Evolutionary conservation across 2,113 vertebrate species (phyloP), one percentile per base, ranked within the genome.

Genomic region (Cricetomys ansorgei): DNA sequence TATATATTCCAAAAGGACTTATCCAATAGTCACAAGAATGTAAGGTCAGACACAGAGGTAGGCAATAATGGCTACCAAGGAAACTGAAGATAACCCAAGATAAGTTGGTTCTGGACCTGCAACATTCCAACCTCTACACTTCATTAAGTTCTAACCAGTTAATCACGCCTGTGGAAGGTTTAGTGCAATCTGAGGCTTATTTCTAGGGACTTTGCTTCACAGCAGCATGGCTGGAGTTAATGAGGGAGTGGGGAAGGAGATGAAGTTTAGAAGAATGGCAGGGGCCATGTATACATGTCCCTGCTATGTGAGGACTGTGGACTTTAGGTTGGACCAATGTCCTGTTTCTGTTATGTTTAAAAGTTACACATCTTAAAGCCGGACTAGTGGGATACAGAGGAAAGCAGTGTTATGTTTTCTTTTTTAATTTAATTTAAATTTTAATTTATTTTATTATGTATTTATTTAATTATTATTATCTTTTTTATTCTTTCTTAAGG

Each of bases 351-450:
- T 50, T 79, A 40, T 50, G 64, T 45, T 77, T 69, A 37, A 8
- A 92, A 64, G 55, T 10, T 48, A 75, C 21, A 2, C 48, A 81
- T 83, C 87, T 84, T 84, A 59, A 81, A 90, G 43, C 43, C 88
- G 64, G 43, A 88, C 31, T 88, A 34, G 15, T 62, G 62, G 43
- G 16, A 92, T 48, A 12, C 48, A 55, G 2, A 16, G 62, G 40
- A 83, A 92, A 92, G 29, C 69, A 80, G 77, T 13, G 79, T 87
- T 62, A 27, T 85, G 79, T 43, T 88, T 88, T 94, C 29, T 75
- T 76, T n/a, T n/a, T n/a, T n/a, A n/a, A n/a, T n/a, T n/a, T n/a
- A n/a, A n/a, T n/a, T n/a, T n/a, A n/a, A n/a, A n/a, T n/a, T n/a
- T n/a, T n/a, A n/a, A n/a, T n/a, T n/a, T n/a, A n/a, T n/a, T n/a